Evolutionary conservation across 2,888 invertebrate species (phyloP).

Genomic region (Listrodromus nycthemerus): DNA sequence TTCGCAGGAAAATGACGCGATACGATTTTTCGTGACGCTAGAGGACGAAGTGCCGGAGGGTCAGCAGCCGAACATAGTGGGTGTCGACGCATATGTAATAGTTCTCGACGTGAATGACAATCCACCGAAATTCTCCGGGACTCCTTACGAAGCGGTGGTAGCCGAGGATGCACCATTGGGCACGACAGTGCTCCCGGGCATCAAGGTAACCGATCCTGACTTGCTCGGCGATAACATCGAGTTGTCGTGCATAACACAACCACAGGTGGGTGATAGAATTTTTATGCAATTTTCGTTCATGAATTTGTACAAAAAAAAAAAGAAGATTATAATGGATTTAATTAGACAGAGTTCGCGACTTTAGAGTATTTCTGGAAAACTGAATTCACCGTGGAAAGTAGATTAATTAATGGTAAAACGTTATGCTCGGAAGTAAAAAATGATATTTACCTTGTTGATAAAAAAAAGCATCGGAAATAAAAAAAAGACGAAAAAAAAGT

Average conservation of each 20-base stretch:
- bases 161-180: constrained; percentile 91
- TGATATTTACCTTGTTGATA: constrained; percentile 41
- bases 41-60: constrained; percentile 89
- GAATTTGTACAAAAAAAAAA: background rate
- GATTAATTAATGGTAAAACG: constrained; percentile 32
- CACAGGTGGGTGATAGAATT: constrained; percentile 81
- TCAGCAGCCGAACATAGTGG: constrained; percentile 89
- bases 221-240: constrained; percentile 92
- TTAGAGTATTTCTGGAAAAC: background rate
- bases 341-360: background rate
- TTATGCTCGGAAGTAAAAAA: constrained; percentile 10
- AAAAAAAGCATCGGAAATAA: background rate
- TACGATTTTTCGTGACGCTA: constrained; percentile 92
- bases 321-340: constrained; percentile 24
- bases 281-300: background rate
- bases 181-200: constrained; percentile 89
- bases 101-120: constrained; percentile 96
- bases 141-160: constrained; percentile 92
- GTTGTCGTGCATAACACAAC: constrained; percentile 88
- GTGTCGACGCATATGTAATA: constrained; percentile 92
- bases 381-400: constrained; percentile 19
- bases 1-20: constrained; percentile 90
- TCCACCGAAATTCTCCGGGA: constrained; percentile 89
- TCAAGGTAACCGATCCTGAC: constrained; percentile 92
- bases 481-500: background rate